phyloP scores from a whole-genome alignment of 2,888 invertebrate species.

The Drosophila merina region DNA sequence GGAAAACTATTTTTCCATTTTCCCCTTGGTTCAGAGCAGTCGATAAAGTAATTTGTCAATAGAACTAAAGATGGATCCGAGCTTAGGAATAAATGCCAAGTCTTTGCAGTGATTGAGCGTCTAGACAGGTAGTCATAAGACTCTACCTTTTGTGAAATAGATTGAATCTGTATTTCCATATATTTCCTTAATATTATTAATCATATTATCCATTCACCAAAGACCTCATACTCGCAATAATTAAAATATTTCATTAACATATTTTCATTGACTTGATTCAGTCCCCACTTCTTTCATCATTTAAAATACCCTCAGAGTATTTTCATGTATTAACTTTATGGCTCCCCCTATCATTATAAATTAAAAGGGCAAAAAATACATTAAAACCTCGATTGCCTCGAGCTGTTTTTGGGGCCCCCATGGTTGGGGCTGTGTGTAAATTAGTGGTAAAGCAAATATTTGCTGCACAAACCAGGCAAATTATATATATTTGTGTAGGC shows the following conservation, averaged over 20 bases:
- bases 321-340: conserved; percentile 25
- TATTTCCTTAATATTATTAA: neutral
- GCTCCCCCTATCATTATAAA: conserved; percentile 35
- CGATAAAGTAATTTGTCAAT: conserved; percentile 65
- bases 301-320: conserved; percentile 25
- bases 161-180: neutral
- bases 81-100: neutral
- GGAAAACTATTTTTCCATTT: conserved; percentile 48
- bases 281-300: conserved; percentile 18
- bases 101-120: neutral
- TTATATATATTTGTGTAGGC: conserved; percentile 54
- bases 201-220: neutral
- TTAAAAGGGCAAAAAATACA: conserved; percentile 33
- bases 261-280: conserved; percentile 11
- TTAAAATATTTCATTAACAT: conserved; percentile 10
- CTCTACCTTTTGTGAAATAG: neutral
- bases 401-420: conserved; percentile 23
- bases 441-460: conserved; percentile 60
- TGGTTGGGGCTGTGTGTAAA: conserved; percentile 48
- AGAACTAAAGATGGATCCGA: conserved; percentile 32
- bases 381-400: conserved; percentile 22
- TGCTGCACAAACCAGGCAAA: conserved; percentile 46
- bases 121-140: neutral
- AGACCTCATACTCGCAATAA: neutral
- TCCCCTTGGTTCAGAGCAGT: conserved; percentile 33